These are phyloP conservation scores for Squalus acanthias DNA, from an alignment of 2,797 vertebrate genomes.

Conservation along the genomic window DNA sequence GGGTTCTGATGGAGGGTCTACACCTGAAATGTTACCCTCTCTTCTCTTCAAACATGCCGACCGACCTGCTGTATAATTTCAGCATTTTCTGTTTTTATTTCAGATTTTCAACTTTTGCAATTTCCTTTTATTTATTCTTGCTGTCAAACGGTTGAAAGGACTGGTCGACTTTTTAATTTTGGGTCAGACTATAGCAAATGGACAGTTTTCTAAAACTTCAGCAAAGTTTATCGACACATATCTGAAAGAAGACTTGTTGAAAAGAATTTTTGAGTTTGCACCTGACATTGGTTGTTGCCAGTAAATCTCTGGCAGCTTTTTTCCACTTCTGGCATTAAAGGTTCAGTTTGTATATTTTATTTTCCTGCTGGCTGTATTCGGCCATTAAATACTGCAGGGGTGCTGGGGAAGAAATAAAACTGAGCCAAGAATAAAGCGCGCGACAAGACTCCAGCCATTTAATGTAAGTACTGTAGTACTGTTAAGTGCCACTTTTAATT, in stretches of 20 bases:
- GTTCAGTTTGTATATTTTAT: neutral
- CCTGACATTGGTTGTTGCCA: neutral
- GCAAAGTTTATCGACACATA: neutral
- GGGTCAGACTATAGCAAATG: neutral
- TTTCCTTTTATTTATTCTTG: neutral
- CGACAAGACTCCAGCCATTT: neutral
- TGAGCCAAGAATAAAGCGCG: neutral
- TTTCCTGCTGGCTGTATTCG: neutral
- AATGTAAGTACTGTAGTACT: neutral
- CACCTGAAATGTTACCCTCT: neutral
- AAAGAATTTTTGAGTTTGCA: neutral
- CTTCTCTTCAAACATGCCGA: neutral
- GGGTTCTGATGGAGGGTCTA: neutral
- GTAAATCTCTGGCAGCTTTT: neutral
- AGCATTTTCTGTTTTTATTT: neutral
- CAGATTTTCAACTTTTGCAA: neutral
- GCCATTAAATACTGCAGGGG: neutral
- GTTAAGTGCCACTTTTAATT: neutral
- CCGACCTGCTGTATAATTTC: neutral
- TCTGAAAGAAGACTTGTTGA: neutral
- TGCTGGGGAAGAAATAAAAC: neutral
- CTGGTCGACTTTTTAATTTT: neutral
- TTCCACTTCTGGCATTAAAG: neutral
- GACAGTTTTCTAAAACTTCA: neutral
- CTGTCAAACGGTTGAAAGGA: neutral